phyloP scores from a whole-genome alignment of 92 coral and sea anemone genomes.

The Epizoanthus rinbou region DNA sequence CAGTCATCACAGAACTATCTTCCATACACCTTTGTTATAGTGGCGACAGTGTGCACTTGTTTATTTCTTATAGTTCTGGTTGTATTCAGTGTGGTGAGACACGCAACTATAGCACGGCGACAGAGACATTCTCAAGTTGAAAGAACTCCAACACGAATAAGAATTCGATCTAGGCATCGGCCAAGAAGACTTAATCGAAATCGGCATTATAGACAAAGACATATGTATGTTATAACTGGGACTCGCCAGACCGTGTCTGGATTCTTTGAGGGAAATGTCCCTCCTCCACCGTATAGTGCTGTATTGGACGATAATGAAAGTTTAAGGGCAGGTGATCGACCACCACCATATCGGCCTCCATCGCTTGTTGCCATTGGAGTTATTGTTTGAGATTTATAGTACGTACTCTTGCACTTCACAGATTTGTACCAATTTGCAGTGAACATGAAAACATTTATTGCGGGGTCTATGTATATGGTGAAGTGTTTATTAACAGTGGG shows the following conservation, averaged over 20 bases:
- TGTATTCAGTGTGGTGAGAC: conserved; percentile 91
- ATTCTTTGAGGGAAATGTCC: conserved; percentile 90
- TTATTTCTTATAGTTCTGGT: conserved; percentile 78
- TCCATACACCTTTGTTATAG: conserved; percentile 89
- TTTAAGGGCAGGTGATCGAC: conserved; percentile 82
- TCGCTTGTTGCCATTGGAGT: conserved; percentile 78
- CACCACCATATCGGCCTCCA: conserved; percentile 76
- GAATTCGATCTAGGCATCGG: conserved; percentile 54
- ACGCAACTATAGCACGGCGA: conserved; percentile 70
- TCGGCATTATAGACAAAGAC: conserved; percentile 49
- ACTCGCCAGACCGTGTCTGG: conserved; percentile 88
- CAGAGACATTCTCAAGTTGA: conserved; percentile 73
- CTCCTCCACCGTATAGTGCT: conserved; percentile 89
- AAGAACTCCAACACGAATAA: conserved; percentile 72
- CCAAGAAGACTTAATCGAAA: conserved; percentile 61
- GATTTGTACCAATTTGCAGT: not conserved
- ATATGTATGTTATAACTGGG: conserved; percentile 67
- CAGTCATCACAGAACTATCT: conserved; percentile 56
- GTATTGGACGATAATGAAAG: conserved; percentile 88
- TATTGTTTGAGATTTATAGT: conserved; percentile 51
- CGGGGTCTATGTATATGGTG: no score
- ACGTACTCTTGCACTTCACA: not conserved
- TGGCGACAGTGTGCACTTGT: conserved; percentile 91
- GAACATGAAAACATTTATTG: no score
- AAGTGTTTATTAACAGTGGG: no score